phyloP scores from a whole-genome alignment of 1,140 invertebrate species.

The Caerostris darwini region DNA sequence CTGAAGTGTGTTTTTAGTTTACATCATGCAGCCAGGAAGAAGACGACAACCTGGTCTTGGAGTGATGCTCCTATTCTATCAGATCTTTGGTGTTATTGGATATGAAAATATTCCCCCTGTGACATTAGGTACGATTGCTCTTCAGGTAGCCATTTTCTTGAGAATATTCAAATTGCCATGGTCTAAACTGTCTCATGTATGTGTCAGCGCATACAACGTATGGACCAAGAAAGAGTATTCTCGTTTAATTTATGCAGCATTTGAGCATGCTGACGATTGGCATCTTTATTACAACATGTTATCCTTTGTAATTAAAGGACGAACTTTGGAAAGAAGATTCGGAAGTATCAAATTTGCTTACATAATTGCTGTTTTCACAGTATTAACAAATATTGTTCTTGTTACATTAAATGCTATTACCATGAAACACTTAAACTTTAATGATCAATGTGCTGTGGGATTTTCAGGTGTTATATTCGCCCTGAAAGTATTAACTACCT shows the following conservation, averaged over 20 bases:
- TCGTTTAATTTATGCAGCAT: constrained; percentile 85
- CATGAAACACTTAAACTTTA: constrained; percentile 74
- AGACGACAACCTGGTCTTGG: constrained; percentile 79
- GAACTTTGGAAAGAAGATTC: constrained; percentile 84
- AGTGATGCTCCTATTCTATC: constrained; percentile 80
- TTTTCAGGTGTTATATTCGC: constrained; percentile 87
- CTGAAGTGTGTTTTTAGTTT: not conserved
- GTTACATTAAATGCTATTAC: constrained; percentile 82
- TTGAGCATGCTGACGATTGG: constrained; percentile 88
- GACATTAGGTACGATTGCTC: constrained; percentile 84
- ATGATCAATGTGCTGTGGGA: constrained; percentile 86
- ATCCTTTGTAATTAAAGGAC: constrained; percentile 87
- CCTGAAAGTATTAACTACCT: constrained; percentile 86
- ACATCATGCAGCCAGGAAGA: constrained; percentile 29
- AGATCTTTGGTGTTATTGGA: constrained; percentile 83
- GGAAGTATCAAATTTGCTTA: constrained; percentile 85
- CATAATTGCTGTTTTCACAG: constrained; percentile 84
- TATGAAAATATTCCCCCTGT: constrained; percentile 86
- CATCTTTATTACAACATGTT: constrained; percentile 90
- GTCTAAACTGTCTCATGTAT: constrained; percentile 84
- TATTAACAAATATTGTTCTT: constrained; percentile 84
- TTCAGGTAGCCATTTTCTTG: constrained; percentile 81
- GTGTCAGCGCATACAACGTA: constrained; percentile 85
- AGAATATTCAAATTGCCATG: constrained; percentile 82
- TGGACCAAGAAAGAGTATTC: constrained; percentile 84